phyloP scores from a whole-genome alignment of 2,113 vertebrate genomes.

The Callopanchax toddi region DNA sequence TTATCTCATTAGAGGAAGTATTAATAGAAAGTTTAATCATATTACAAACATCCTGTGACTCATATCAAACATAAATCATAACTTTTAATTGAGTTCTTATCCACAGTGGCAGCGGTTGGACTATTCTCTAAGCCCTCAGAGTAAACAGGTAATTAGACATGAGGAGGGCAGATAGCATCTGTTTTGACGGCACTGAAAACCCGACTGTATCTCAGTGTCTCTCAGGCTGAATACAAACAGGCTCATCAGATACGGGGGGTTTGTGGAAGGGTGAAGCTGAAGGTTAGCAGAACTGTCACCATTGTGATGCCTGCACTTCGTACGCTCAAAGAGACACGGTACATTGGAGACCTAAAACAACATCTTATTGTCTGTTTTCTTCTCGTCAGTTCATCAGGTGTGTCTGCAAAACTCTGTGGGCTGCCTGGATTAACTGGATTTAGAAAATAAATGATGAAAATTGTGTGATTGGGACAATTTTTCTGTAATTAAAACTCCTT shows the following conservation, averaged over 20 bases:
- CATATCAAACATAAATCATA: background rate
- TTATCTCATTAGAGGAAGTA: too few relatives aligned
- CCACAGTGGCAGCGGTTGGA: slow-evolving; percentile 15
- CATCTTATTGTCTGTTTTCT: slow-evolving; percentile 28
- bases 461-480: slow-evolving; percentile 4
- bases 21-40: background rate
- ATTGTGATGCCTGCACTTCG: slow-evolving; percentile 68
- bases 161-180: slow-evolving; percentile 76
- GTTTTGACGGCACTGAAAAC: slow-evolving; percentile 76
- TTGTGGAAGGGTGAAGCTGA: slow-evolving; percentile 58
- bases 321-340: slow-evolving; percentile 54
- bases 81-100: slow-evolving; percentile 38
- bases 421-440: slow-evolving; percentile 65
- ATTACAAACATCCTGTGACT: too few relatives aligned
- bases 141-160: slow-evolving; percentile 79
- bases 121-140: slow-evolving; percentile 39
- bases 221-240: slow-evolving; percentile 42
- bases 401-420: slow-evolving; percentile 27
- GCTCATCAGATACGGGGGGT: slow-evolving; percentile 74
- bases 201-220: slow-evolving; percentile 69
- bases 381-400: slow-evolving; percentile 34
- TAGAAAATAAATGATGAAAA: slow-evolving; percentile 29
- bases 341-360: slow-evolving; percentile 59
- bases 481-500: too few relatives aligned
- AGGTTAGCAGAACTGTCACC: slow-evolving; percentile 54